These are phyloP conservation scores for Microcebus tavaratra DNA, from an alignment of 2,113 vertebrate species.

Conservation along the genomic window DNA sequence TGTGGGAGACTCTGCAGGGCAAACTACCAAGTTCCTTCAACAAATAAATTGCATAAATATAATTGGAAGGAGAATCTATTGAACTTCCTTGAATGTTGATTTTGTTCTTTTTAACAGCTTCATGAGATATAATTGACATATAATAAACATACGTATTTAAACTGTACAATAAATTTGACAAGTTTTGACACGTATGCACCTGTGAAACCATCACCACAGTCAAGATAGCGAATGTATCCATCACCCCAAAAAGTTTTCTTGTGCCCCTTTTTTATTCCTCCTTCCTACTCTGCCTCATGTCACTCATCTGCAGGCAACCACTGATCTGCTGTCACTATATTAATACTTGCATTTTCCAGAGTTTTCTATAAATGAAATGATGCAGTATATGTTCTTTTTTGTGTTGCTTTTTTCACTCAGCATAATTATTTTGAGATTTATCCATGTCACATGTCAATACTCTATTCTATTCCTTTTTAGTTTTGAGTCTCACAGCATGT, in stretches of 20 bases:
- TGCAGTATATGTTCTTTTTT: neutral
- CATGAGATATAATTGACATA: neutral
- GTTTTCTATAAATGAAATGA: constrained; percentile 30
- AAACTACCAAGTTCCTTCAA: constrained; percentile 28
- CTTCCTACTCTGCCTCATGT: neutral
- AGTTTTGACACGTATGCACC: neutral
- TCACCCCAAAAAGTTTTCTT: neutral
- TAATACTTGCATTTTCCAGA: neutral
- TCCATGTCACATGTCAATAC: neutral
- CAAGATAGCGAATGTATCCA: neutral
- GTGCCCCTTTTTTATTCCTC: neutral
- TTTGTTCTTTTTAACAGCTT: constrained; percentile 21
- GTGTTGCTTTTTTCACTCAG: neutral
- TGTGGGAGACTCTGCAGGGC: neutral
- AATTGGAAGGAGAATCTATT: neutral
- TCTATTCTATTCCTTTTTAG: neutral
- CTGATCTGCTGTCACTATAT: neutral
- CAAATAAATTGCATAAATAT: neutral
- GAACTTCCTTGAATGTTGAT: neutral
- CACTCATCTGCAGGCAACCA: neutral
- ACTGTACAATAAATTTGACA: neutral
- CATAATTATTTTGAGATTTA: neutral
- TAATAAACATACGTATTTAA: neutral
- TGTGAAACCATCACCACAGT: neutral
- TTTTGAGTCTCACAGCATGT: neutral